Conservation (phyloP, 2,888 invertebrate species). For the Lingula anatina region DNA sequence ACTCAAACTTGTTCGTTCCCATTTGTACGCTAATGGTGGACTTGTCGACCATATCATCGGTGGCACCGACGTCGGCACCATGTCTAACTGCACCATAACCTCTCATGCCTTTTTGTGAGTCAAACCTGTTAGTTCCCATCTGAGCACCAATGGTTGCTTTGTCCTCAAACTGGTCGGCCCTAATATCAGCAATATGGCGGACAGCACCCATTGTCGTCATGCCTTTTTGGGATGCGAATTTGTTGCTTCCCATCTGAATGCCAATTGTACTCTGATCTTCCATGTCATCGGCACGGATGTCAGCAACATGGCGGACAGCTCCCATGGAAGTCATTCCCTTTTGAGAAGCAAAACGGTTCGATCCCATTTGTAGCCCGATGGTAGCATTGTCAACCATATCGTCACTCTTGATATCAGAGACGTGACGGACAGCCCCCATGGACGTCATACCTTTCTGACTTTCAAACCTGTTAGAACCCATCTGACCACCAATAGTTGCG, state of each 20-base stretch:
- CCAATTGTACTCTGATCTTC: not conserved
- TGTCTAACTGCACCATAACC: no score
- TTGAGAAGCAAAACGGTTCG: not conserved
- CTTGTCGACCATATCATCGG: no score
- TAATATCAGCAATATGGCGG: not conserved
- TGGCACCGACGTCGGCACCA: no score
- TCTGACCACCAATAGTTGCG: not conserved
- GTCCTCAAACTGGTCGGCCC: not conserved
- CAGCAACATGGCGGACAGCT: not conserved
- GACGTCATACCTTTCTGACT: not conserved
- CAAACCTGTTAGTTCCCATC: not conserved
- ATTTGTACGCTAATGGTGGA: no score
- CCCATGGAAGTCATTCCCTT: not conserved
- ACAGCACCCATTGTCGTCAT: not conserved
- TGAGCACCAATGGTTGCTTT: not conserved
- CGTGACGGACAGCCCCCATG: not conserved
- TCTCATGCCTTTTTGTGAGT: not conserved
- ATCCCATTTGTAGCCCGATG: not conserved
- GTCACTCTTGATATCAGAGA: not conserved
- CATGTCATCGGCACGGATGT: not conserved
- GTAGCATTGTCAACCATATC: not conserved
- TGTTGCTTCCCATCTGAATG: constrained; percentile 3
- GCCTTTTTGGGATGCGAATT: constrained; percentile 6
- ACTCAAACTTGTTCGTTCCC: no score
- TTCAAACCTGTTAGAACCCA: not conserved